Evolutionary conservation across 2,113 vertebrate genomes (phyloP).

Genomic region (Indicator maculatus): DNA sequence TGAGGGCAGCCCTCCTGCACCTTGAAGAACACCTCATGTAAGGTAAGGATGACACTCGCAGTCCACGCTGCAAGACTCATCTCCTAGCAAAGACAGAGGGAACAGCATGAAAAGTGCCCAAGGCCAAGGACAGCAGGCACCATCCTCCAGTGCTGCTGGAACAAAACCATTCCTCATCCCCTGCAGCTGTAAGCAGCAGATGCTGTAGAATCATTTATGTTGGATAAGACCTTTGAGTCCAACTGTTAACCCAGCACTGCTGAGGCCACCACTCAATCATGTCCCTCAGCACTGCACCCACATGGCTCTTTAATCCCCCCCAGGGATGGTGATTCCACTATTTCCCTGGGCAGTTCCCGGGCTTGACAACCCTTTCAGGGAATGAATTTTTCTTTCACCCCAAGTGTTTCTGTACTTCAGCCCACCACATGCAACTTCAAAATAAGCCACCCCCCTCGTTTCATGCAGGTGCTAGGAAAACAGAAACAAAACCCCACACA

Average conservation of each 20-base stretch:
- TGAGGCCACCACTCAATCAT: too few species aligned
- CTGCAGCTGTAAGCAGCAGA: neutral
- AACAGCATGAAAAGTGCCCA: rapidly evolving
- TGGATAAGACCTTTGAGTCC: too few species aligned
- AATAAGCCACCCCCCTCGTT: neutral
- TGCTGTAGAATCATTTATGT: too few species aligned
- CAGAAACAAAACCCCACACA: too few species aligned
- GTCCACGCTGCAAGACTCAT: neutral
- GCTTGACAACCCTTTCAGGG: too few species aligned
- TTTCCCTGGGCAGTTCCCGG: too few species aligned
- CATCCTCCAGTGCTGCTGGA: neutral
- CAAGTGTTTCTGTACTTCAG: neutral
- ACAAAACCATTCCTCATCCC: neutral
- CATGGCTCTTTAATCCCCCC: too few species aligned
- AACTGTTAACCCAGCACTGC: too few species aligned
- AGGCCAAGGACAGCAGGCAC: neutral
- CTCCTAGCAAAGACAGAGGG: neutral
- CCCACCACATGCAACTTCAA: neutral
- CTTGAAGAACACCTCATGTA: neutral
- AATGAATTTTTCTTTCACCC: neutral
- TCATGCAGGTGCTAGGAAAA: neutral
- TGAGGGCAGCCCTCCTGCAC: neutral
- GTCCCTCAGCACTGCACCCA: too few species aligned
- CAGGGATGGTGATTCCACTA: too few species aligned
- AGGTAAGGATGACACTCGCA: neutral